Evolutionary conservation across 2,113 vertebrate genomes (phyloP).

Genomic region (Bubalus kerabau): DNA sequence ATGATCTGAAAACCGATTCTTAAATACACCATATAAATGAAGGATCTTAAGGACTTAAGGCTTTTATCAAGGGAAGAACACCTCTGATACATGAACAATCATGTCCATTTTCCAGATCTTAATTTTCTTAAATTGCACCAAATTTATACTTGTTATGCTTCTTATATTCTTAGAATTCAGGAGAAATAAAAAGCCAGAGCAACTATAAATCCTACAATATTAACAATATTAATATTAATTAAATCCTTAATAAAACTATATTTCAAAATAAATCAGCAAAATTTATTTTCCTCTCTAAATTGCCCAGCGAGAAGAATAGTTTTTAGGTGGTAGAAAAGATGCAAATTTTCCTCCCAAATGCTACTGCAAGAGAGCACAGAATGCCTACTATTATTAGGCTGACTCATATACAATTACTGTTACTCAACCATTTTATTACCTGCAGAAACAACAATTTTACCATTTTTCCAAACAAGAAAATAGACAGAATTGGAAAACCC

Average conservation of each 20-base stretch:
- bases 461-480: neutral
- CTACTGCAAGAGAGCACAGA: neutral
- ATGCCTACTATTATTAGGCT: neutral
- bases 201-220: neutral
- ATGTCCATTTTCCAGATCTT: neutral
- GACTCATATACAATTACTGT: neutral
- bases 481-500: neutral
- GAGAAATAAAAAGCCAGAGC: neutral
- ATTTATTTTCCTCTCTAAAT: neutral
- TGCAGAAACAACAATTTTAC: neutral
- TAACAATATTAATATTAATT: neutral
- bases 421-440: neutral
- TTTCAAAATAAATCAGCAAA: slow-evolving; percentile 14
- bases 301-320: neutral
- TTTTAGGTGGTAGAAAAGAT: neutral
- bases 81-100: neutral
- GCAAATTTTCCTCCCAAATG: neutral
- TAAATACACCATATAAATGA: neutral
- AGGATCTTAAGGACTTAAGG: neutral
- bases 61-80: neutral
- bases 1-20: slow-evolving; percentile 45
- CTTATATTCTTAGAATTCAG: neutral
- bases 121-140: neutral
- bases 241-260: neutral
- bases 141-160: neutral